Percentiles rank a stretch among this genome's conserved stretches.
Evolutionary conservation across 2,888 invertebrate species (phyloP).

Genomic region (Epiperipatus broadwayi): DNA sequence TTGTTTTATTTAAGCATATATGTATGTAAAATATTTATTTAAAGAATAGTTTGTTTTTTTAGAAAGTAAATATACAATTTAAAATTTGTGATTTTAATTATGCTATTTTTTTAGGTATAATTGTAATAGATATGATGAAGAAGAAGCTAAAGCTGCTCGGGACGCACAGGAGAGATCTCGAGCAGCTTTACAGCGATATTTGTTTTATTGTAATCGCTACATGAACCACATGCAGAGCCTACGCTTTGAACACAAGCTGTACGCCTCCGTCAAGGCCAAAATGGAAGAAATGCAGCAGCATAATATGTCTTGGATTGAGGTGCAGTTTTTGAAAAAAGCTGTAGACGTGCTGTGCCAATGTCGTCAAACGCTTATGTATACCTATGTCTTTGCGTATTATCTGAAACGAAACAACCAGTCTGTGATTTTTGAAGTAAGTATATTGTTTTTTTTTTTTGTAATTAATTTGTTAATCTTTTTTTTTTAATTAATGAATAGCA

Average conservation of each 20-base stretch:
- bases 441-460: constrained; percentile 9
- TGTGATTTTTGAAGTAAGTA: constrained; percentile 67
- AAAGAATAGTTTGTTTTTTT: constrained; percentile 9
- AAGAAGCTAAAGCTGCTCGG: constrained; percentile 83
- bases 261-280: constrained; percentile 84
- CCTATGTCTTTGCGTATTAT: constrained; percentile 98
- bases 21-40: background rate
- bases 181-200: constrained; percentile 80
- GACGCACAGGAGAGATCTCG: constrained; percentile 88
- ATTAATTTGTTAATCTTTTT: constrained; percentile 1
- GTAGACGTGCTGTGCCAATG: constrained; percentile 91
- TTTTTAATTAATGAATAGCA: background rate
- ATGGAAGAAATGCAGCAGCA: constrained; percentile 99
- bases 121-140: constrained; percentile 92
- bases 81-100: constrained; percentile 13
- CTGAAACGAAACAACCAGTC: constrained; percentile 94
- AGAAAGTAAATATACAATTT: constrained; percentile 3
- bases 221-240: constrained; percentile 99
- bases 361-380: constrained; percentile 94
- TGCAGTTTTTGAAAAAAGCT: constrained; percentile 92
- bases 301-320: constrained; percentile 99
- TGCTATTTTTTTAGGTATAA: constrained; percentile 54
- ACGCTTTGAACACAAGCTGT: constrained; percentile 82
- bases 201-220: constrained; percentile 96
- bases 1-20: constrained; percentile 1